Evolutionary conservation across 2,888 invertebrate species (phyloP), one percentile per base, ranked within the genome.

Genomic region (Acholoe squamosa): DNA sequence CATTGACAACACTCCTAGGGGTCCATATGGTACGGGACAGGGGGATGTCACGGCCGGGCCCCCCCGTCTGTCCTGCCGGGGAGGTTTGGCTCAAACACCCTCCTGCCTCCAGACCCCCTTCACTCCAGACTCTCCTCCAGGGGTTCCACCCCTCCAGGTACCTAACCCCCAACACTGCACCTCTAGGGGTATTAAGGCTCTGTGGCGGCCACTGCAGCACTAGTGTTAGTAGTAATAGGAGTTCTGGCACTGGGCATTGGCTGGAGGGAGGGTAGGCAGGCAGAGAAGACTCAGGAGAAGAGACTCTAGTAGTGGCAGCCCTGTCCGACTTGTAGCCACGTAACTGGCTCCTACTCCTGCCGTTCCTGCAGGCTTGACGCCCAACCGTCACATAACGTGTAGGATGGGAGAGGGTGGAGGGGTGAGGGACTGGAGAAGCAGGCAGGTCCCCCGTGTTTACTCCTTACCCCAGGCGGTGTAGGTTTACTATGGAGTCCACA

Each of bases 21-120:
- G 71, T 71, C 71, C 71, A 71, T 71, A 71, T 71, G 71, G 71
- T 71, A 25, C 71, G 28, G 71, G 14, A 71, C 28, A 28, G 71
- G 71, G 16, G 1, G 61, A 10, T 43, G 43, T 43, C 43, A n/a
- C 61, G 61, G 61, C 28, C 71, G 3, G 31, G 14, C 71, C 71
- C 71, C 67, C n/a, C 61, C 14, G 61, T n/a, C 61, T 19, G 19
- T n/a, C 61, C 61, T 14, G n/a, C 7, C 14, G 61, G 19, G 61
- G 61, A 61, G 61, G 19, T 19, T 54, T 14, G 19, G 22, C 3
- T 1, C 61, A 61, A 19, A 61, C 61, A n/a, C 22, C 61, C 71
- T 71, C 25, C 71, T 71, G n/a, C 43, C 43, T 43, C 43, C 10
- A 43, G 10, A 43, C 43, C 10, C 43, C 43, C 43, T 43, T 43